These are phyloP conservation scores for Nothoprocta pentlandii DNA, from an alignment of 2,113 vertebrate genomes.

Conservation along the genomic window DNA sequence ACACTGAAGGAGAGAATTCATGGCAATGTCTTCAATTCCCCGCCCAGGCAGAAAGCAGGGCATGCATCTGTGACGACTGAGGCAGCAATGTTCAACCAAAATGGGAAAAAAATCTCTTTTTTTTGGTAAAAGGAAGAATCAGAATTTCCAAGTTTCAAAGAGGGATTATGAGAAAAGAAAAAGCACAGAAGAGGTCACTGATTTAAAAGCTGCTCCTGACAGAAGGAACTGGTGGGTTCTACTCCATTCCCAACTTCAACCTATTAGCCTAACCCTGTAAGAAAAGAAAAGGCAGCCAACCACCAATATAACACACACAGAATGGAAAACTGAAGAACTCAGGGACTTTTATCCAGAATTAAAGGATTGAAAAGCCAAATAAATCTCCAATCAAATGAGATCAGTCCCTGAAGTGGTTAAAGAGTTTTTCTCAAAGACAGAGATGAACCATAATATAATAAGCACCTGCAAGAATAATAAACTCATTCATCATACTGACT, in stretches of 20 bases:
- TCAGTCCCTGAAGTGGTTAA: slow-evolving; percentile 58
- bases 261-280: neutral
- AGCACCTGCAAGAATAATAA: slow-evolving; percentile 56
- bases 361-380: slow-evolving; percentile 31
- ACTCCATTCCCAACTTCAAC: neutral
- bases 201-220: neutral
- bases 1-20: neutral
- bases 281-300: neutral
- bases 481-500: slow-evolving; percentile 36
- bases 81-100: neutral
- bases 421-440: slow-evolving; percentile 46
- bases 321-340: neutral
- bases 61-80: neutral
- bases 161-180: neutral
- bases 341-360: neutral
- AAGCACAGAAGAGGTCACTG: neutral
- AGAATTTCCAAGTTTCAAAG: neutral
- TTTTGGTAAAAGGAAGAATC: neutral
- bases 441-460: slow-evolving; percentile 35
- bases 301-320: neutral
- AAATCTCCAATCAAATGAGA: slow-evolving; percentile 53
- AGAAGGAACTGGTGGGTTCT: neutral
- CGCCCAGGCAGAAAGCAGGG: neutral
- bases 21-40: neutral
- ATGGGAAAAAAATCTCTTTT: fast-evolving